Evolutionary conservation across 2,888 invertebrate genomes (phyloP).

Genomic region (Erebia aethiops): DNA sequence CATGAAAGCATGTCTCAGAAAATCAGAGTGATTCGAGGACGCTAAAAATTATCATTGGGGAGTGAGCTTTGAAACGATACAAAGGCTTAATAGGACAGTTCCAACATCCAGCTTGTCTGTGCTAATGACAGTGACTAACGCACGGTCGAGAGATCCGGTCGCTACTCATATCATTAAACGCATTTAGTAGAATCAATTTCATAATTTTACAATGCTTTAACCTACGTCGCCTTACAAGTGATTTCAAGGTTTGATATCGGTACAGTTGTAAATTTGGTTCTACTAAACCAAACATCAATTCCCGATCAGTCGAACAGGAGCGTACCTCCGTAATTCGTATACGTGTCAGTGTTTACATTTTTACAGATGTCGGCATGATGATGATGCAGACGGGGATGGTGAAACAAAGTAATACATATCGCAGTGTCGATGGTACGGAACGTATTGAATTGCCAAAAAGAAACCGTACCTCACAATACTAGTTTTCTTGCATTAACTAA

Average conservation of each 20-base stretch:
- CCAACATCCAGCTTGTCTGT: slow-evolving; percentile 76
- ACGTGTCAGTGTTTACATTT: slow-evolving; percentile 85
- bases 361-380: slow-evolving; percentile 98
- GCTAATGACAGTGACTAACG: slow-evolving; percentile 77
- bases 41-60: slow-evolving; percentile 63
- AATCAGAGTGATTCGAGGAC: slow-evolving; percentile 64
- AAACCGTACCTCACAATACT: slow-evolving; percentile 76
- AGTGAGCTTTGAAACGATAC: slow-evolving; percentile 67
- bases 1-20: slow-evolving; percentile 83
- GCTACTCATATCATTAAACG: slow-evolving; percentile 65
- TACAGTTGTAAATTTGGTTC: slow-evolving; percentile 38
- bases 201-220: slow-evolving; percentile 17
- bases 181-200: slow-evolving; percentile 62
- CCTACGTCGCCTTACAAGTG: too few species aligned
- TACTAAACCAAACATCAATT: slow-evolving; percentile 43
- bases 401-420: slow-evolving; percentile 92
- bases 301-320: slow-evolving; percentile 54
- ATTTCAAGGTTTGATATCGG: slow-evolving; percentile 3
- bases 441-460: slow-evolving; percentile 63
- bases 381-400: slow-evolving; percentile 98
- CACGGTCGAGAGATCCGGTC: slow-evolving; percentile 61
- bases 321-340: slow-evolving; percentile 59
- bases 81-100: slow-evolving; percentile 78
- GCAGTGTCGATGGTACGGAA: slow-evolving; percentile 91
- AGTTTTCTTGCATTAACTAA: slow-evolving; percentile 81